Evolutionary conservation across 2,888 invertebrate species (phyloP).

Genomic region (Ptychoptera contaminata): DNA sequence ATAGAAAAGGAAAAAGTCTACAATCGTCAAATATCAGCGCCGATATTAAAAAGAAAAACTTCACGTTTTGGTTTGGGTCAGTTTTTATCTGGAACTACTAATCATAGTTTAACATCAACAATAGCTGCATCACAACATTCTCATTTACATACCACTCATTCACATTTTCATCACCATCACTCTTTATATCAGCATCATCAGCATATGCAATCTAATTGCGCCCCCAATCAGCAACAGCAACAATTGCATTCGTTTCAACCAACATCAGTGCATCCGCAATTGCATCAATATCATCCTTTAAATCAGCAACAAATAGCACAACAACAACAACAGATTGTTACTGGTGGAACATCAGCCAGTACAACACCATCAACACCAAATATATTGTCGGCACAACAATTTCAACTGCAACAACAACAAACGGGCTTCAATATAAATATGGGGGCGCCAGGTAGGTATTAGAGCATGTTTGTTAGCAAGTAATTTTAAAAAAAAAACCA

Average conservation of each 20-base stretch:
- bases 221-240: slow-evolving; percentile 11
- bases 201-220: slow-evolving; percentile 6
- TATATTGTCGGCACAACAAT: slow-evolving; percentile 8
- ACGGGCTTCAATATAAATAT: slow-evolving; percentile 3
- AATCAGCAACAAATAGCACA: slow-evolving; percentile 11
- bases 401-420: slow-evolving; percentile 9
- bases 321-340: neutral
- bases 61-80: slow-evolving; percentile 83
- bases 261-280: neutral
- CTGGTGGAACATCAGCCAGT: slow-evolving; percentile 2
- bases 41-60: slow-evolving; percentile 84
- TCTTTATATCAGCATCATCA: neutral
- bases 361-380: slow-evolving; percentile 10
- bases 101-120: slow-evolving; percentile 20
- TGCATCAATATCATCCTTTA: slow-evolving; percentile 6
- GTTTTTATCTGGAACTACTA: slow-evolving; percentile 41
- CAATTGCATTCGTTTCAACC: slow-evolving; percentile 5
- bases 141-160: slow-evolving; percentile 9
- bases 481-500: neutral
- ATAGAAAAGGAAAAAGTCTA: slow-evolving; percentile 73
- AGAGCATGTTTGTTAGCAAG: slow-evolving; percentile 22
- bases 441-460: slow-evolving; percentile 27
- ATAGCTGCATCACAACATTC: slow-evolving; percentile 16
- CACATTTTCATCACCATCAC: slow-evolving; percentile 2
- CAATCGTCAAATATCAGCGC: slow-evolving; percentile 85